A percentile compares a stretch with the other conserved stretches of the same genome.
These are phyloP conservation scores for Cheirogaleus medius DNA, from an alignment of 2,113 vertebrate species.

Conservation along the genomic window DNA sequence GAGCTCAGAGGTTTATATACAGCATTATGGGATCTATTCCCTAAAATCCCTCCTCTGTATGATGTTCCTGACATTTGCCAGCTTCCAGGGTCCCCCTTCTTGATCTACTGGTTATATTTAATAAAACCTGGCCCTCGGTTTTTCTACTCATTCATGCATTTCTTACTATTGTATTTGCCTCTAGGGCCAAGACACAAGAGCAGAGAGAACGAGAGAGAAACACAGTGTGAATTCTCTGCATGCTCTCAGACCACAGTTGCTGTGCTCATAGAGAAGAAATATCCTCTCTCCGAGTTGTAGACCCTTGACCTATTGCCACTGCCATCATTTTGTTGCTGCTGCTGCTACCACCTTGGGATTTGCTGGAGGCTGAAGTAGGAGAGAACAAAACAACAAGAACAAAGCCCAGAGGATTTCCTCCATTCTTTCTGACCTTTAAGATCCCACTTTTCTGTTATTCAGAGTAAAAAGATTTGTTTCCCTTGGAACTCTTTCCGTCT, in stretches of 20 bases:
- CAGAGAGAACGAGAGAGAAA: neutral
- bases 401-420: neutral
- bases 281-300: neutral
- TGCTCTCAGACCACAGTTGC: neutral
- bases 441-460: neutral
- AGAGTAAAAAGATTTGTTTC: neutral
- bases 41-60: neutral
- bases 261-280: neutral
- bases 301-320: neutral
- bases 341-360: neutral
- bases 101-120: neutral
- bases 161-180: neutral
- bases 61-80: neutral
- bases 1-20: neutral
- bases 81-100: neutral
- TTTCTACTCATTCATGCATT: neutral
- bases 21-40: neutral
- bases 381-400: neutral
- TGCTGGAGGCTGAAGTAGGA: neutral
- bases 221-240: neutral
- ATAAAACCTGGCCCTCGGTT: neutral
- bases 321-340: neutral
- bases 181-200: neutral
- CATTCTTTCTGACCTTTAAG: neutral
- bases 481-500: neutral